Evolutionary conservation across 2,797 vertebrate genomes (phyloP), one percentile per base, ranked within the genome.

Genomic region (Enteromius afrohamiltoni): DNA sequence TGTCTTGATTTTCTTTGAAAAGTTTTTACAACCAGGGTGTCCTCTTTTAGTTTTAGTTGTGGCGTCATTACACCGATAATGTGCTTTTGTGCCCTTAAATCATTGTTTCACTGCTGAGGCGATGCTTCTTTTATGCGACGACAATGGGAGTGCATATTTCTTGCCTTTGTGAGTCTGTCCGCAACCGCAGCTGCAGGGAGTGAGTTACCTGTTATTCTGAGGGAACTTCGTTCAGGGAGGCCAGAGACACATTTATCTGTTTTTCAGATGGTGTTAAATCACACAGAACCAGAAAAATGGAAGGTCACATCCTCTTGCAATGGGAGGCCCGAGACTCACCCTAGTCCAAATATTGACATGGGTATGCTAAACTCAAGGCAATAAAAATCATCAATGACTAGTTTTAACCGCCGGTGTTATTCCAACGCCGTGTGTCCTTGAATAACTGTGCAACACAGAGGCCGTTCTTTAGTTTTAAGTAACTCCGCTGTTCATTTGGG

Each of bases 311-410:
- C 82, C 70, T 42, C 68, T 51, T 83, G 85, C 84, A 76, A 83
- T 82, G 69, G 75, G 83, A 85, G 81, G 65, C 69, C 71, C 6
- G 68, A 79, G 82, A 70, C 79, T 87, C 71, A 85, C 64, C 76
- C 64, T 73, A 79, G 82, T 87, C 83, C 79, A 88, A 85, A 90
- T 87, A 86, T 89, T 91, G 90, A 90, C 90, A 87, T 86, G 77
- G 78, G 85, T 85, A 80, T 91, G 87, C 74, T 85, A 86, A 89
- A 91, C 90, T 87, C 80, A 88, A 89, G 91, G 90, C 90, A 90
- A 89, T 91, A 88, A 85, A 83, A 83, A 86, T 83, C 83, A 88
- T 86, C 87, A 87, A 86, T 85, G 84, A 87, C 69, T 76, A 90
- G 85, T 86, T 88, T 88, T 90, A 89, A 89, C 90, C 85, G 51